Conservation (phyloP, 1,140 invertebrate genomes). For the Trichonephila inaurata region DNA sequence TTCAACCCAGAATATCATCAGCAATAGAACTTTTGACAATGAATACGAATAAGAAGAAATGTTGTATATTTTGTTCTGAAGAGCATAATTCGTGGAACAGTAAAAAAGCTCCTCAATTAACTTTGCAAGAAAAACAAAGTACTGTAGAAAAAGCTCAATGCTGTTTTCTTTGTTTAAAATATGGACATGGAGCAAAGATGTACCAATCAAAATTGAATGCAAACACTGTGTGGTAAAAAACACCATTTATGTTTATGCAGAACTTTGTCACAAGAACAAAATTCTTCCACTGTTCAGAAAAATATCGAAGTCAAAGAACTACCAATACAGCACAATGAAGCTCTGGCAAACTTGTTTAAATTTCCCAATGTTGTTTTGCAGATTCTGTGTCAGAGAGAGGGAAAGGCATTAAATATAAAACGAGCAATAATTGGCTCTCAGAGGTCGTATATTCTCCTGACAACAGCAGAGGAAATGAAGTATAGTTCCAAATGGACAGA, state of each 20-base stretch:
- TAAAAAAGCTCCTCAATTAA: constrained; percentile 22
- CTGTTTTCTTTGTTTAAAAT: constrained; percentile 31
- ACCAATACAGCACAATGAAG: not conserved
- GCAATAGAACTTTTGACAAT: constrained; percentile 26
- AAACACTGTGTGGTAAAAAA: not conserved
- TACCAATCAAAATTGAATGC: constrained; percentile 37
- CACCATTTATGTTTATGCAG: constrained; percentile 2
- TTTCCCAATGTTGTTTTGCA: not conserved
- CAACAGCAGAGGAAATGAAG: constrained; percentile 9
- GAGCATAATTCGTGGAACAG: constrained; percentile 37
- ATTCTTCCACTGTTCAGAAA: not conserved
- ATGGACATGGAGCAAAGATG: not conserved
- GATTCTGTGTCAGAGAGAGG: not conserved
- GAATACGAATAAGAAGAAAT: not conserved
- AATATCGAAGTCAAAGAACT: not conserved
- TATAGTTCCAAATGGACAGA: not conserved
- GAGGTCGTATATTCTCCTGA: not conserved
- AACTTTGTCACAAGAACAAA: not conserved
- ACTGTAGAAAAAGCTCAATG: constrained; percentile 16
- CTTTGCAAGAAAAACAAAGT: constrained; percentile 38
- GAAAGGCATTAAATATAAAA: not conserved
- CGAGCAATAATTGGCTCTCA: constrained; percentile 12
- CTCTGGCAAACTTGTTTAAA: constrained; percentile 5
- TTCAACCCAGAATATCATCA: constrained; percentile 16
- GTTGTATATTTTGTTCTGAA: constrained; percentile 32